Conservation (phyloP, 1,140 invertebrate species). For the Berghia stephanieae region DNA sequence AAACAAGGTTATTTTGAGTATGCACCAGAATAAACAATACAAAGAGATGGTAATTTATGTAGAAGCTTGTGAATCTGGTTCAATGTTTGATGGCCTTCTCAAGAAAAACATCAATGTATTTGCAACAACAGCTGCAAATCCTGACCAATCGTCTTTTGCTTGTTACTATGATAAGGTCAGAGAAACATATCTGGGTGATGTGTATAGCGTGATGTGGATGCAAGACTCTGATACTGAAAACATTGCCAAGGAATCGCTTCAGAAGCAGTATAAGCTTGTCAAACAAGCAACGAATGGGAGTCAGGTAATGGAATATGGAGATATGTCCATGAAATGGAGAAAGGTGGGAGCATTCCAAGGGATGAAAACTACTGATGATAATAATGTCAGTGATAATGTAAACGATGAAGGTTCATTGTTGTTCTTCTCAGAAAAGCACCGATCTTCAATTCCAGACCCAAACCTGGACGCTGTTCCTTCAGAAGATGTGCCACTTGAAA, state of each 20-base stretch:
- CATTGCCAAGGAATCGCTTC: slow-evolving; percentile 69
- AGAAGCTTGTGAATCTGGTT: slow-evolving; percentile 77
- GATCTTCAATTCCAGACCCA: background rate
- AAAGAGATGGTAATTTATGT: slow-evolving; percentile 74
- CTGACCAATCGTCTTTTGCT: slow-evolving; percentile 73
- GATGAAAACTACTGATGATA: background rate
- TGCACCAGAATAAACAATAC: slow-evolving; percentile 69
- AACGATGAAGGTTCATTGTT: background rate
- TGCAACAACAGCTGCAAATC: slow-evolving; percentile 75
- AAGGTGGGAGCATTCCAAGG: slow-evolving; percentile 67
- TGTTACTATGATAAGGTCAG: slow-evolving; percentile 71
- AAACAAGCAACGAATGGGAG: slow-evolving; percentile 73
- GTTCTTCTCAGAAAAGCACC: background rate
- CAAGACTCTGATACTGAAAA: slow-evolving; percentile 74
- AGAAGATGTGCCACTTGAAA: slow-evolving; percentile 63
- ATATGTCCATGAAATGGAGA: slow-evolving; percentile 64
- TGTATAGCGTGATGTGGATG: slow-evolving; percentile 78
- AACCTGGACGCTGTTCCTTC: slow-evolving; percentile 60
- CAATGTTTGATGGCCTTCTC: slow-evolving; percentile 75
- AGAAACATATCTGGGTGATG: slow-evolving; percentile 72
- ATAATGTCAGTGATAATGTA: background rate
- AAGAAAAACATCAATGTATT: slow-evolving; percentile 72
- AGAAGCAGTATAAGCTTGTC: slow-evolving; percentile 72
- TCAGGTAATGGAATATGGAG: slow-evolving; percentile 73
- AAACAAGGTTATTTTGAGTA: slow-evolving; percentile 66